A percentile compares a stretch with the other conserved stretches of the same genome.
Evolutionary conservation across 2,888 invertebrate species (phyloP).

Genomic region (Tenthredo scrophulariae): DNA sequence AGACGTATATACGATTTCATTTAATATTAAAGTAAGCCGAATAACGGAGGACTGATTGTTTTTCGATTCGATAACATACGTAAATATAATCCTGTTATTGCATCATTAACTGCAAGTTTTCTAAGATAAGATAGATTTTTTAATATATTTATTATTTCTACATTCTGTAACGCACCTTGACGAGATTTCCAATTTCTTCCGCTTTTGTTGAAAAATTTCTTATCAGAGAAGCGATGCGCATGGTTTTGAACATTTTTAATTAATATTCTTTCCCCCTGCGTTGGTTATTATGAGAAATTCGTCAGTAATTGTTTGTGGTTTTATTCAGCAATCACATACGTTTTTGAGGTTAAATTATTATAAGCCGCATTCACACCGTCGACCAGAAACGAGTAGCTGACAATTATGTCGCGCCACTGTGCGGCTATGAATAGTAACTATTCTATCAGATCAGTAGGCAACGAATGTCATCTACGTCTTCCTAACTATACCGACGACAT

Average conservation of each 20-base stretch:
- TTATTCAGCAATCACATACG: background rate
- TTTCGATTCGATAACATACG: background rate
- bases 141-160: no score
- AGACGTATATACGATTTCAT: background rate
- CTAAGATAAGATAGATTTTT: background rate
- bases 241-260: slow-evolving; percentile 33
- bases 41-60: background rate
- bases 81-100: background rate
- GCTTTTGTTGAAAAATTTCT: slow-evolving; percentile 64
- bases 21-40: background rate
- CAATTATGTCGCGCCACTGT: background rate
- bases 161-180: slow-evolving; percentile 66
- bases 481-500: background rate
- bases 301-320: background rate
- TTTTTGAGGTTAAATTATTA: slow-evolving; percentile 31
- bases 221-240: slow-evolving; percentile 56
- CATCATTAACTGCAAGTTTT: background rate
- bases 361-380: slow-evolving; percentile 2
- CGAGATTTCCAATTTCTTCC: slow-evolving; percentile 67
- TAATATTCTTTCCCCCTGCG: background rate
- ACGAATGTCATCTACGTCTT: no score
- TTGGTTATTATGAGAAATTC: background rate
- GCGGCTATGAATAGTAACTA: background rate
- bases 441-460: no score
- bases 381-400: background rate